Conservation (phyloP, 35 echinoderm and acorn worm genomes). For the Ptychodera flava region DNA sequence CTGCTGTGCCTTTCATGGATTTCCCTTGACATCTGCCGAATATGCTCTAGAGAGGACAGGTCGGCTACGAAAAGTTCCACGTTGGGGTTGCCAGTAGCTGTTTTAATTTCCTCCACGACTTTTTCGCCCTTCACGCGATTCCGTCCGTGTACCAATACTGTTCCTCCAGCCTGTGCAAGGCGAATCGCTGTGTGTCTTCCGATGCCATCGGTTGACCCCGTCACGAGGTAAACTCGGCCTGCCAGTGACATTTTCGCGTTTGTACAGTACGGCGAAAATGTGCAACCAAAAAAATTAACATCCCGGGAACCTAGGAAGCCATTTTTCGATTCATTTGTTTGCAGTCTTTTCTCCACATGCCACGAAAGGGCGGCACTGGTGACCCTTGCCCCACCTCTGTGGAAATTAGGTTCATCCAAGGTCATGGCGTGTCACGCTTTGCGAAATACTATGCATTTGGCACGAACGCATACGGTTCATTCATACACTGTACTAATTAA, state of each 20-base stretch:
- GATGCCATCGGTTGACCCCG: constrained; percentile 95
- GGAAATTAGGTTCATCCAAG: too few species aligned
- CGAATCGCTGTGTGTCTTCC: constrained; percentile 83
- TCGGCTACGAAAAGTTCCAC: constrained; percentile 61
- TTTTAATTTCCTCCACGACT: constrained; percentile 49
- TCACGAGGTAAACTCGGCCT: constrained; percentile 59
- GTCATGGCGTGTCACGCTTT: too few species aligned
- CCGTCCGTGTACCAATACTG: constrained; percentile 82
- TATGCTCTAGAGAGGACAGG: constrained; percentile 44
- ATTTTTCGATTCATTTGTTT: constrained; percentile 2
- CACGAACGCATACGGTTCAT: too few species aligned
- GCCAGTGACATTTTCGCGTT: constrained; percentile 22
- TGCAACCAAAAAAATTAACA: neutral
- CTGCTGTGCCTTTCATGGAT: constrained; percentile 42
- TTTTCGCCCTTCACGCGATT: constrained; percentile 24
- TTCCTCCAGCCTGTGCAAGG: constrained; percentile 71
- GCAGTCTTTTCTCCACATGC: neutral
- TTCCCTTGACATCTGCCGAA: constrained; percentile 62
- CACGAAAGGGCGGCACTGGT: neutral
- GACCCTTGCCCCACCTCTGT: neutral
- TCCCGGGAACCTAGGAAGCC: neutral
- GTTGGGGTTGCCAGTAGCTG: constrained; percentile 52
- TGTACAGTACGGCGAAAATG: neutral
- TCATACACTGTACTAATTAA: too few species aligned
- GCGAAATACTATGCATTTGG: too few species aligned